These are phyloP conservation scores for Hiodon alosoides DNA, from an alignment of 2,113 vertebrate species.

Conservation along the genomic window DNA sequence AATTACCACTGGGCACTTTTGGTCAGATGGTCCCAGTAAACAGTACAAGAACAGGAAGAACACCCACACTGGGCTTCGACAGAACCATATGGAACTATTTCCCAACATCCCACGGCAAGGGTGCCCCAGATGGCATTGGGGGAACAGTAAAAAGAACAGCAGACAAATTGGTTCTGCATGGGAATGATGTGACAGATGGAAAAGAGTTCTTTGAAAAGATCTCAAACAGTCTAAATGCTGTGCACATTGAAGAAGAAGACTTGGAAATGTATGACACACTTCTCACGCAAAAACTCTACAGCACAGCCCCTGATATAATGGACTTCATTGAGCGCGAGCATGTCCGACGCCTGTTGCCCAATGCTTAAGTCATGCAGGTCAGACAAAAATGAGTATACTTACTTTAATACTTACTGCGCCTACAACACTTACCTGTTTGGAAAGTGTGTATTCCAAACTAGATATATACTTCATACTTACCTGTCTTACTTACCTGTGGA, in stretches of 20 bases:
- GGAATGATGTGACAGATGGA: constrained; percentile 23
- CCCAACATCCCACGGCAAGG: constrained; percentile 22
- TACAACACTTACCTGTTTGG: no score
- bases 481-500: no score
- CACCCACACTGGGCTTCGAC: constrained; percentile 18
- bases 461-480: no score
- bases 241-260: constrained; percentile 7
- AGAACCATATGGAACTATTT: constrained; percentile 27
- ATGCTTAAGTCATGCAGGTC: constrained; percentile 5
- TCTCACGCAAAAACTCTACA: constrained; percentile 4
- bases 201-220: constrained; percentile 11
- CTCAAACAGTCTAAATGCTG: constrained; percentile 4
- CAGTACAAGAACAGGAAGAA: constrained; percentile 30
- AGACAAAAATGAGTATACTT: neutral
- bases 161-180: constrained; percentile 21
- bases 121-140: constrained; percentile 23
- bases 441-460: no score
- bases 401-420: no score
- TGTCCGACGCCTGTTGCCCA: constrained; percentile 9
- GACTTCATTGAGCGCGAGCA: constrained; percentile 17
- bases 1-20: constrained; percentile 16
- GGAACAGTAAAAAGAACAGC: constrained; percentile 24
- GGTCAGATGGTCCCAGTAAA: constrained; percentile 23
- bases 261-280: constrained; percentile 22
- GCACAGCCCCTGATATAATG: constrained; percentile 24